phyloP scores from a whole-genome alignment of 2,888 invertebrate species.

The Agrotis segetum region DNA sequence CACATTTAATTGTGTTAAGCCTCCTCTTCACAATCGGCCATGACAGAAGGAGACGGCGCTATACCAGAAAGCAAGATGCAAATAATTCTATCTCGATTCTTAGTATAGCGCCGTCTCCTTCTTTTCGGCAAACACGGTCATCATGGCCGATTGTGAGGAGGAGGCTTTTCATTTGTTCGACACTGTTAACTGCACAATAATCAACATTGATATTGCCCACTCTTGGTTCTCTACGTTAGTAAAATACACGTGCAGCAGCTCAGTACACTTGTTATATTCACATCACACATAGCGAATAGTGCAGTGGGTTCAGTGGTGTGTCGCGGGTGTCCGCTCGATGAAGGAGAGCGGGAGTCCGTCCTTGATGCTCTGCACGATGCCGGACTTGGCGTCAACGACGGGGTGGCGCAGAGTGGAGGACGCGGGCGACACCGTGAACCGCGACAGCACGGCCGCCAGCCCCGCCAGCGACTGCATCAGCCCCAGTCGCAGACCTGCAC shows the following conservation, averaged over 20 bases:
- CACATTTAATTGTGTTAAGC: no score
- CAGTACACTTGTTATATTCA: neutral
- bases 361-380: conserved; percentile 74
- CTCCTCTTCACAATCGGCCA: no score
- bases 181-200: no score
- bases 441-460: conserved; percentile 77
- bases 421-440: conserved; percentile 73
- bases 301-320: neutral
- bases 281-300: no score
- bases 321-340: conserved; percentile 25
- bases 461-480: conserved; percentile 83
- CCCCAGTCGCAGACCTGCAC: conserved; percentile 79
- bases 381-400: conserved; percentile 71
- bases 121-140: no score
- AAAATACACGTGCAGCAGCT: neutral
- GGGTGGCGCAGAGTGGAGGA: conserved; percentile 67
- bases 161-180: no score
- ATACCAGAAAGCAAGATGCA: no score
- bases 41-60: no score
- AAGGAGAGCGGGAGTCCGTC: conserved; percentile 78
- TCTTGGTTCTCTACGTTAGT: neutral
- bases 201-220: neutral
- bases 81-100: no score
- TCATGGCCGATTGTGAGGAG: no score
- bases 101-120: no score